Base-by-base conservation (phyloP, 2,113 vertebrate genomes). In the Fregetta grallaria region DNA sequence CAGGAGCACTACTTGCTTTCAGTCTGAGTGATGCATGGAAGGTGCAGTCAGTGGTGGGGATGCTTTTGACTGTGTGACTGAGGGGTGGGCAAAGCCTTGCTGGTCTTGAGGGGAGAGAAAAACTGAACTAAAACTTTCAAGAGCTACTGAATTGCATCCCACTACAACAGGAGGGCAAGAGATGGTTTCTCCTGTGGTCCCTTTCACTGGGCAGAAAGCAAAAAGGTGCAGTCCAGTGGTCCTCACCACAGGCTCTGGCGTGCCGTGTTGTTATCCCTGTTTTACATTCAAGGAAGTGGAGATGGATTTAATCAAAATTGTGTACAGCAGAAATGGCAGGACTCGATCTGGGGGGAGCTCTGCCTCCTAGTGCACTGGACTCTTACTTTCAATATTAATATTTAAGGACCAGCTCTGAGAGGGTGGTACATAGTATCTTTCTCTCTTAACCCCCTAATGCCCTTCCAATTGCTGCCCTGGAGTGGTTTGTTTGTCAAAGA, bases 1-100 rank as follows among this genome's bases (percentile, higher is more conserved):
- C n/a, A 18, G 38, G 18, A 90, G 34, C 40, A 14, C 40, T 6
- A 17, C 45, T 40, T 61, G 55, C 45, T 44, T 56, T 20, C 8
- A 3, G 30, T 7, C 38, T 6, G 23, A 2, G 15, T 4, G 5
- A 9, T 34, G 61, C 1, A 1, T 20, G 58, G n/a, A 61, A 32
- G 20, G 6, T 36, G 52, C 73, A 32, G 45, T 3, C 15, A 2
- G 23, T 15, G 67, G 36, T 27, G 32, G 38, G 26, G 36, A 3
- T 65, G 40, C 25, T 70, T 70, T 62, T 26, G 34, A 58, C 38
- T 16, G n/a, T 36, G 56, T 15, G 27, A 23, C 20, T 25, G 68
- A 53, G 19, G 38, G 42, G 6, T 8, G 32, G 27, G 21, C 30
- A 53, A 5, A 7, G 81, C 36, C 10, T 81, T 59, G 47, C 36